Percentiles rank a stretch among this genome's conserved stretches.
Conservation (phyloP, 2,888 invertebrate species). For the Lycaena phlaeas region DNA sequence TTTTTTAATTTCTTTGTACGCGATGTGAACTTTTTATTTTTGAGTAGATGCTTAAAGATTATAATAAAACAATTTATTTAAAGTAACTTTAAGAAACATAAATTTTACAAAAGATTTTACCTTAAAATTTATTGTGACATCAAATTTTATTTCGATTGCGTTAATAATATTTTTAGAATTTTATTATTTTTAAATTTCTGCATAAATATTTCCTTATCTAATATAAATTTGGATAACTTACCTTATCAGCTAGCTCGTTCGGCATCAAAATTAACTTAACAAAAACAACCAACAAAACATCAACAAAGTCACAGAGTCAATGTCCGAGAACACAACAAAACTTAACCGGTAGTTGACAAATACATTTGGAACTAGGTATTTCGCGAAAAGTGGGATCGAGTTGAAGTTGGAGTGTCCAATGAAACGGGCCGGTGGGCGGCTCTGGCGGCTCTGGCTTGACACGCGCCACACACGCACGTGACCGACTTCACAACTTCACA, state of each 20-base stretch:
- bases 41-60: no score
- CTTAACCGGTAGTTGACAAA: constrained; percentile 39
- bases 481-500: constrained; percentile 52
- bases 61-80: no score
- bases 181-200: no score
- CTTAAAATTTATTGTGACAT: no score
- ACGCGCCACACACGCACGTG: constrained; percentile 56
- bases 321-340: constrained; percentile 41
- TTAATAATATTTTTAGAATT: no score
- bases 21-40: no score
- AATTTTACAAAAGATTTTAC: no score
- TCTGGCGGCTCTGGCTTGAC: constrained; percentile 43
- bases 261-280: constrained; percentile 41
- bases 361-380: constrained; percentile 29
- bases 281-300: constrained; percentile 40
- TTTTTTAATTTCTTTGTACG: no score
- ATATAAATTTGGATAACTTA: no score
- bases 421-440: constrained; percentile 27
- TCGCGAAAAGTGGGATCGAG: constrained; percentile 19
- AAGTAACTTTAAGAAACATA: no score
- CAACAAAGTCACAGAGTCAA: constrained; percentile 58
- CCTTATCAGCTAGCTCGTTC: constrained; percentile 35
- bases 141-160: no score
- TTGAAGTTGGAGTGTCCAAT: constrained; percentile 26
- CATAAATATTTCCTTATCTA: no score